phyloP scores from a whole-genome alignment of 1,140 invertebrate genomes.

The Musca domestica region DNA sequence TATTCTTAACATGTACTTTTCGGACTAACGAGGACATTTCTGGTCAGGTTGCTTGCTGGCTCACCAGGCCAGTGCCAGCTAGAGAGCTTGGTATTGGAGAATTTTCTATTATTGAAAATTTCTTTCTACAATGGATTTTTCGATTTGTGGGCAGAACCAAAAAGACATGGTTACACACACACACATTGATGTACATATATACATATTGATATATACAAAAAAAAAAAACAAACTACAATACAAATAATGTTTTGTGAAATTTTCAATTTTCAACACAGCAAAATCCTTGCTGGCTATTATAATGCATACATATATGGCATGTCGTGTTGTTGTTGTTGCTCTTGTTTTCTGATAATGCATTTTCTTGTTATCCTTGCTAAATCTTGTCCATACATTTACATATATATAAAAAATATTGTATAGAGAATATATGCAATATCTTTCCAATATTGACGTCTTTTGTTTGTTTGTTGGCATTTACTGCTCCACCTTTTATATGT shows the following conservation, averaged over 20 bases:
- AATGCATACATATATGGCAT: background rate
- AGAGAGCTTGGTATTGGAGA: no score
- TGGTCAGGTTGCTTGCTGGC: no score
- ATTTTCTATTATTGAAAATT: background rate
- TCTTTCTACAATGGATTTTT: background rate
- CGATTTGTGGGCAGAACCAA: background rate
- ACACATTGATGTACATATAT: background rate
- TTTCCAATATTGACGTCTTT: no score
- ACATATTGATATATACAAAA: conserved; percentile 7
- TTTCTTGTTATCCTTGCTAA: conserved; percentile 14
- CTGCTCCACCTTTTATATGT: no score
- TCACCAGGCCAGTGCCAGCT: no score
- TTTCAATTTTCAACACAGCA: background rate
- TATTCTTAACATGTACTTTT: background rate
- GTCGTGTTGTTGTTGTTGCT: background rate
- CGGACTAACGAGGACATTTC: conserved; percentile 6
- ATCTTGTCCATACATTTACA: no score
- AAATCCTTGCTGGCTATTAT: background rate
- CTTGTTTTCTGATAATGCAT: background rate
- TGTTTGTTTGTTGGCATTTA: no score
- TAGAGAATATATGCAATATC: no score
- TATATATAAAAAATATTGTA: no score
- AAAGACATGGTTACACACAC: background rate
- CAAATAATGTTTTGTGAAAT: conserved; percentile 13
- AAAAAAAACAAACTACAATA: no score